Evolutionary conservation across 1,140 invertebrate species (phyloP), one percentile per base, ranked within the genome.

Genomic region (Drosophila cardini): DNA sequence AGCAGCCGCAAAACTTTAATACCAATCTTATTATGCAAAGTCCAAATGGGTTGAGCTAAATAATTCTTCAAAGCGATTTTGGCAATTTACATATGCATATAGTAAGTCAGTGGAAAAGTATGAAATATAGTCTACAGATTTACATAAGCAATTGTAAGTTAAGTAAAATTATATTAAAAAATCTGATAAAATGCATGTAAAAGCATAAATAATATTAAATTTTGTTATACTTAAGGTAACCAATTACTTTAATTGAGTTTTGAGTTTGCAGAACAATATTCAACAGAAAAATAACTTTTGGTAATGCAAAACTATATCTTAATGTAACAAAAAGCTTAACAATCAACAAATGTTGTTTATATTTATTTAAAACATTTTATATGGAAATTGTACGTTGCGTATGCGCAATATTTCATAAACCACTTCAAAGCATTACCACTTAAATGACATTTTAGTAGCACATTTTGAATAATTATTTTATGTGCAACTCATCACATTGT

Each of bases 1-100:
- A 60, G 62, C 52, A 58, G 38, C 36, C 15, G 40, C 38, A 45
- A 72, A 79, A 79, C 83, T 82, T 86, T 68, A 79, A 82, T 72
- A 52, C 71, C 73, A 60, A 73, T 40, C 42, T 56, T 21, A 53
- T 84, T 84, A 84, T 84, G 76, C 81, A 85, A 84, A 84, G 69
- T 63, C 60, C 38, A 80, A 80, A 84, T 74, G 77, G 73, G 75
- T 67, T 53, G 48, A 26, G 15, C 21, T 10, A 46, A 42, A 53
- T 67, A 78, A 75, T 65, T 65, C 36, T 65, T 56, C 50, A 72
- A 72, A 81, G 64, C 45, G 50, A 61, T 71, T 65, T 64, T 13
- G 40, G 18, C 52, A 56, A 85, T 85, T 73, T 80, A 64, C 63
- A 83, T 83, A 73, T 77, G 65, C 72, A 73, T 78, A 63, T 38